Percentiles rank a stretch among this genome's conserved stretches.
Conservation (phyloP, 2,888 invertebrate species). For the Sinelater perroti region DNA sequence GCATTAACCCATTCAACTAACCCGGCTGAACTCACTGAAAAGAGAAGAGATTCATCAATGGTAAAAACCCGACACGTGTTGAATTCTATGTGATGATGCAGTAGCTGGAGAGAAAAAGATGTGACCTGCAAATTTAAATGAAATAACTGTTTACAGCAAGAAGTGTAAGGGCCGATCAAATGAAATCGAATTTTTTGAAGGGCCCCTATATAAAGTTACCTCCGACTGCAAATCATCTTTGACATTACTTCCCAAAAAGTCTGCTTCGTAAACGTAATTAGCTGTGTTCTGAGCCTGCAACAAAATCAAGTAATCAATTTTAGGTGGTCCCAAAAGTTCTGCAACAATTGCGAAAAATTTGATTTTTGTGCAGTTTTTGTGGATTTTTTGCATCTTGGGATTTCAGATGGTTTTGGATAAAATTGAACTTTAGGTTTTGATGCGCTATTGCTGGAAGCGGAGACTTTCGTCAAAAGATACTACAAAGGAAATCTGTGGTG, state of each 20-base stretch:
- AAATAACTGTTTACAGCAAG: too few species aligned
- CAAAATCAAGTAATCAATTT: not conserved
- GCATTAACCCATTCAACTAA: too few species aligned
- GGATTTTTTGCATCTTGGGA: constrained; percentile 11
- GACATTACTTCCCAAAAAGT: not conserved
- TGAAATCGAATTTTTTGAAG: too few species aligned
- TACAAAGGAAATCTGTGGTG: too few species aligned
- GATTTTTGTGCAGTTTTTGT: not conserved
- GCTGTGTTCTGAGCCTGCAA: constrained; percentile 14
- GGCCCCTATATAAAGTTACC: too few species aligned
- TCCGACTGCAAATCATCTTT: constrained; percentile 4
- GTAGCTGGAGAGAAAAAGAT: constrained; percentile 9
- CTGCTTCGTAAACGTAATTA: constrained; percentile 7
- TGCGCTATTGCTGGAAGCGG: too few species aligned
- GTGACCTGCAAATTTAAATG: not conserved
- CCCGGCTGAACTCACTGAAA: constrained; percentile 10
- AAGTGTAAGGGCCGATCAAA: too few species aligned
- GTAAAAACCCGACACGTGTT: constrained; percentile 12
- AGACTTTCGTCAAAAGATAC: too few species aligned
- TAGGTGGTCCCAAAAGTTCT: too few species aligned
- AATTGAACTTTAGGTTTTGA: too few species aligned
- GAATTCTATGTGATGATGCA: constrained; percentile 18
- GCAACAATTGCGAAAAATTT: too few species aligned
- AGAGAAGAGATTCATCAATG: constrained; percentile 14
- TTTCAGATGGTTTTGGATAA: too few species aligned